phyloP scores from a whole-genome alignment of 2,888 invertebrate genomes.

The Selenia dentaria region DNA sequence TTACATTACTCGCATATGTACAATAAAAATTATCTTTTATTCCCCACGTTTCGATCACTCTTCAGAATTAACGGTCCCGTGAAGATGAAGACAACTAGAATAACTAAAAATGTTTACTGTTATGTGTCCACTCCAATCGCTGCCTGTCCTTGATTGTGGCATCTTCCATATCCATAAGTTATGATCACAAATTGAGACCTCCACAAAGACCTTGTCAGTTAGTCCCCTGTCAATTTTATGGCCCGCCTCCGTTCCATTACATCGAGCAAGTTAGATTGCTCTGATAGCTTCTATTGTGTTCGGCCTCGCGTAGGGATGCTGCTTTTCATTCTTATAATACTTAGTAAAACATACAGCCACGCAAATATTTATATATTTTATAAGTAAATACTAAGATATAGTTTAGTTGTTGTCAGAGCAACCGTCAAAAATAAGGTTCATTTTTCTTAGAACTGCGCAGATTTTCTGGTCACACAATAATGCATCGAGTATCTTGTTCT shows the following conservation, averaged over 20 bases:
- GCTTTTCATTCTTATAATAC: neutral
- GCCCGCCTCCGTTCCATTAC: slow-evolving; percentile 52
- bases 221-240: slow-evolving; percentile 49
- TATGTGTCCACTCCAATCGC: no score
- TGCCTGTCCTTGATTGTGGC: no score
- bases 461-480: neutral
- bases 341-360: no score
- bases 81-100: no score
- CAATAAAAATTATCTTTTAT: no score
- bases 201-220: slow-evolving; percentile 36
- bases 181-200: slow-evolving; percentile 11
- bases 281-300: slow-evolving; percentile 62
- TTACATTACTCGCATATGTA: no score
- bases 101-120: no score
- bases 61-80: no score
- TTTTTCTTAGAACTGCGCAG: neutral
- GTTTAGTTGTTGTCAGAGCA: neutral
- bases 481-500: no score
- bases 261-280: slow-evolving; percentile 50
- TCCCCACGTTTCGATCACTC: no score
- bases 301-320: slow-evolving; percentile 44
- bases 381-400: no score
- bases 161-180: slow-evolving; percentile 1
- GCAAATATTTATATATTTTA: no score
- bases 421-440: neutral